Evolutionary conservation across 53 echinoderm and acorn worm species (phyloP), one percentile per base, ranked within the genome.

Genomic region (Zoroaster sp.): DNA sequence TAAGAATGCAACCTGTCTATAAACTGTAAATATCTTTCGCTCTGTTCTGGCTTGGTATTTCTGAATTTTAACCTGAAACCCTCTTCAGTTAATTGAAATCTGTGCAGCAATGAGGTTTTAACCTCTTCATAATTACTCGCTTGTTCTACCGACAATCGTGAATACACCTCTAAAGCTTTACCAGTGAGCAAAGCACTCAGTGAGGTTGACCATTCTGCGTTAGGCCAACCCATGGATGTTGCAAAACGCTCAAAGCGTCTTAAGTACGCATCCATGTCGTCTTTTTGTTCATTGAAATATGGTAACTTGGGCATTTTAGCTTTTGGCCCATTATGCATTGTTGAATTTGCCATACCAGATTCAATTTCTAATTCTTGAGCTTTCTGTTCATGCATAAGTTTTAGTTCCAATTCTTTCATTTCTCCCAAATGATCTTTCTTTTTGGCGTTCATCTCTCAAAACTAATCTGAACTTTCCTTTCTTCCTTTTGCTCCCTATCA

Each of bases 201-300:
- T 34, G 86, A 68, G 4, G 69, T 74, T 31, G 88, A 87, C 92
- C 94, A 92, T 20, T 83, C 85, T 67, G 55, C 35, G 43, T 63
- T 74, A 43, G 87, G 88, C 75, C 77, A 90, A 37, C 75, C 88
- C 38, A 83, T 65, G 36, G 47, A 45, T 17, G 59, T 73, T 34
- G 90, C 90, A 88, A 88, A 93, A 72, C 85, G 77, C 66, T 93
- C 88, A 78, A 95, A 91, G 14, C 93, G 83, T 65, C 71, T 82
- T 15, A 95, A 43, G 40, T 92, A 93, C 28, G 88, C 87, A 79
- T 95, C 93, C 25, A 90, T 85, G 28, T 92, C 92, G 59, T 94
- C 92, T 35, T 73, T 80, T 37, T 80, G 69, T 42, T 87, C 92
- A 55, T 94, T 89, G 66, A 94, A 94, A 66, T 59, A 71, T 10